Percentiles rank a stretch among this genome's conserved stretches.
Conservation (phyloP, 37 sponge, comb jelly and placozoan species). For the Aplysina aerophoba region DNA sequence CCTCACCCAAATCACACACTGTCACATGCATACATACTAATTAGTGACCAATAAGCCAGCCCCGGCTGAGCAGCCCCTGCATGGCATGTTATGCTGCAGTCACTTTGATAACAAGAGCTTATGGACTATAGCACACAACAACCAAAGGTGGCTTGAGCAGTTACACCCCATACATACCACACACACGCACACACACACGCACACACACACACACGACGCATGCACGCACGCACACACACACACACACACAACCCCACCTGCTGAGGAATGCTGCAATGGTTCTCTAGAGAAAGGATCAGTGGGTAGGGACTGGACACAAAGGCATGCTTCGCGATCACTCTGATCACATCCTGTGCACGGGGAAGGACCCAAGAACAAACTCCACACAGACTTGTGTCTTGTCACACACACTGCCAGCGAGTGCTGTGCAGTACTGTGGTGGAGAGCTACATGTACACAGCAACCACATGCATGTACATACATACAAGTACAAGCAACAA, state of each 20-base stretch:
- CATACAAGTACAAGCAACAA: too few species aligned
- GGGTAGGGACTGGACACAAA: slow-evolving; percentile 73
- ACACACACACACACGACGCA: not conserved
- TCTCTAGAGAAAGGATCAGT: slow-evolving; percentile 86
- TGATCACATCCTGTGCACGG: slow-evolving; percentile 66
- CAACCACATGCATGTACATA: not conserved
- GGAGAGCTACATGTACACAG: too few species aligned
- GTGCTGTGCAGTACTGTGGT: not conserved
- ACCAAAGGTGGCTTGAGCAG: too few species aligned
- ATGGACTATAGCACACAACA: too few species aligned
- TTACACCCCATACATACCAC: not conserved
- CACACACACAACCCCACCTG: slow-evolving; percentile 44
- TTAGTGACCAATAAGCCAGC: too few species aligned
- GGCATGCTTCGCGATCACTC: slow-evolving; percentile 81
- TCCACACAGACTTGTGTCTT: not conserved
- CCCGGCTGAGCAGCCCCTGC: too few species aligned
- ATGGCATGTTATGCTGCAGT: too few species aligned
- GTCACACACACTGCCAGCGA: not conserved
- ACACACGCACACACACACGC: slow-evolving; percentile 15
- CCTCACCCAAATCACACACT: too few species aligned
- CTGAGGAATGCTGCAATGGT: slow-evolving; percentile 81
- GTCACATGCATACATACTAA: too few species aligned
- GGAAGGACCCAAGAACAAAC: not conserved
- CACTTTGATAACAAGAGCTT: too few species aligned
- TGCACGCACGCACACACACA: slow-evolving; percentile 10